Conservation (phyloP, 2,888 invertebrate genomes). For the Euzophera pinguis region DNA sequence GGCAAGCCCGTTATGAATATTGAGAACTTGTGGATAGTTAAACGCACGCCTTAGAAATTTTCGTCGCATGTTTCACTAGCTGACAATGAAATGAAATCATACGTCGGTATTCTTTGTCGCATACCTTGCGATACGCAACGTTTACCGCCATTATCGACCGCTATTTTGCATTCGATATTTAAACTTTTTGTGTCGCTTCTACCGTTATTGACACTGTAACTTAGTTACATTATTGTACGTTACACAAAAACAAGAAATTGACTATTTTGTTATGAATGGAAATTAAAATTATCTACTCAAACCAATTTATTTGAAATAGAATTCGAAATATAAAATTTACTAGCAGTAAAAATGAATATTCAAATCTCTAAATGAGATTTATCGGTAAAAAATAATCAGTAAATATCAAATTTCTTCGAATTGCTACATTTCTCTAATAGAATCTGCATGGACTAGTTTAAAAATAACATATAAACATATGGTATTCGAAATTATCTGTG, state of each 20-base stretch:
- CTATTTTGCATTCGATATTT: slow-evolving; percentile 44
- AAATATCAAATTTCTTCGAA: too few relatives aligned
- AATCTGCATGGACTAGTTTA: background rate
- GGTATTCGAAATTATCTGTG: background rate
- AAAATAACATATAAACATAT: background rate
- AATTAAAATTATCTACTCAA: too few relatives aligned
- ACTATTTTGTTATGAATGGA: background rate
- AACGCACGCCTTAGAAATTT: slow-evolving; percentile 53
- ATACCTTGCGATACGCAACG: slow-evolving; percentile 47
- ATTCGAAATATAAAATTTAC: background rate
- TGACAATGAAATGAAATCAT: slow-evolving; percentile 37
- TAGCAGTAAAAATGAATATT: background rate
- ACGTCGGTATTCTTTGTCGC: slow-evolving; percentile 40
- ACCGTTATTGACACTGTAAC: slow-evolving; percentile 12
- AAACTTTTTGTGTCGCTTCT: slow-evolving; percentile 42
- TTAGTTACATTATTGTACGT: background rate
- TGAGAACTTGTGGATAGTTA: slow-evolving; percentile 57
- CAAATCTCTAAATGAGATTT: too few relatives aligned
- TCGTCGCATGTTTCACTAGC: slow-evolving; percentile 43
- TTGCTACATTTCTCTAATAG: too few relatives aligned
- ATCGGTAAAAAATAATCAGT: too few relatives aligned
- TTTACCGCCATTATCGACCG: slow-evolving; percentile 33
- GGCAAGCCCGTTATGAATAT: slow-evolving; percentile 70
- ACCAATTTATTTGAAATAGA: too few relatives aligned
- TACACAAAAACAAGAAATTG: slow-evolving; percentile 3